These are phyloP conservation scores for Phaedon cochleariae DNA, from an alignment of 2,888 invertebrate genomes.

Conservation along the genomic window DNA sequence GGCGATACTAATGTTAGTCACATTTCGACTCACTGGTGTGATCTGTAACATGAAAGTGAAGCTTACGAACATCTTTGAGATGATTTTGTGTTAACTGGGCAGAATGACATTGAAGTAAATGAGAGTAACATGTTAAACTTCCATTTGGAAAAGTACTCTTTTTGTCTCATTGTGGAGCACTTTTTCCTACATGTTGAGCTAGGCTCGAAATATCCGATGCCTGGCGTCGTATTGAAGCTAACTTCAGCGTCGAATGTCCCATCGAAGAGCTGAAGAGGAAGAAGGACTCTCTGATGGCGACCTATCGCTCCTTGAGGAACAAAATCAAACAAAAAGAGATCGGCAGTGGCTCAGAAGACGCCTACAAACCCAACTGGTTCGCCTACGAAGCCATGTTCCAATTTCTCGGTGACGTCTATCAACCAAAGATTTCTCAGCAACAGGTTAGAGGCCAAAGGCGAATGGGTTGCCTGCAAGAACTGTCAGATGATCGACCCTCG, in stretches of 20 bases:
- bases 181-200: too few species aligned
- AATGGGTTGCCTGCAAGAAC: too few species aligned
- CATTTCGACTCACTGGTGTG: too few species aligned
- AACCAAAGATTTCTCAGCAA: background rate
- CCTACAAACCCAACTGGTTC: conserved; percentile 20
- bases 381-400: conserved; percentile 12
- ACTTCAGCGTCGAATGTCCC: background rate
- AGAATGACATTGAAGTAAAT: too few species aligned
- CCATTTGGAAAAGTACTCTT: too few species aligned
- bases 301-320: background rate
- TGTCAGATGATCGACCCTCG: too few species aligned
- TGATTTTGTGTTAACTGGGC: too few species aligned
- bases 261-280: conserved; percentile 5
- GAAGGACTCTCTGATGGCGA: conserved; percentile 2
- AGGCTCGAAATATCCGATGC: background rate
- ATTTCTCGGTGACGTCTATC: conserved; percentile 10
- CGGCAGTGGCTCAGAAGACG: conserved; percentile 1
- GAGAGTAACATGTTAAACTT: too few species aligned
- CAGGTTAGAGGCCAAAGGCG: background rate
- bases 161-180: too few species aligned
- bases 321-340: background rate
- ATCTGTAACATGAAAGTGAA: too few species aligned
- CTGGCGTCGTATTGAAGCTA: background rate
- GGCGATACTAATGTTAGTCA: too few species aligned
- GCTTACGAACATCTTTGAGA: too few species aligned